Evolutionary conservation across 2,113 vertebrate species (phyloP), one percentile per base, ranked within the genome.

Genomic region (Lamprotornis superbus): DNA sequence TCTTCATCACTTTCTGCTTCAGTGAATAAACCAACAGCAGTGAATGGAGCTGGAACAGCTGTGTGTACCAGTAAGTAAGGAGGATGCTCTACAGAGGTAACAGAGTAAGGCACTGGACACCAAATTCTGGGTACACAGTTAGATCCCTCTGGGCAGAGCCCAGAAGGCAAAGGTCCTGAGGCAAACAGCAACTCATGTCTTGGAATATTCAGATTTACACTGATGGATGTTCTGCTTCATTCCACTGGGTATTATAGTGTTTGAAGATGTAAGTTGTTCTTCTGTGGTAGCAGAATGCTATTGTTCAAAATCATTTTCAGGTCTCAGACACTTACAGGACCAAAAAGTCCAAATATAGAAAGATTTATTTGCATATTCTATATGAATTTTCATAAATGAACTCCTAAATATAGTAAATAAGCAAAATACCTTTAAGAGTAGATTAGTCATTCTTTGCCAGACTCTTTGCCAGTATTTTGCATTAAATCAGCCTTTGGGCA

Each of bases 1-100:
- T 98, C 98, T 59, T 98, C 98, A 47, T 98, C 98, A 27, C 88
- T 97, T 59, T 73, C 97, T 83, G 61, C 96, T 68, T 83, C 95
- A 33, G 82, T 71, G 52, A 94, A 91, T 91, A 98, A 97, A 69
- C 42, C 93, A 82, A 56, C 64, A 28, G 30, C 69, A 14, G 57
- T 88, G 56, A 97, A 98, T 21, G 93, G 87, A 61, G 39, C n/a
- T 3, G 97, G 96, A 79, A 23, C 86, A 61, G 73, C 96, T 15
- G 46, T 18, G 1, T 98, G 98, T 65, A 76, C 98, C 77, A 96
- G 98, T 98, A 95, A 97, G 98, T 95, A 59, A 40, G 23, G 63
- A 90, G 31, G 35, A 47, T 44, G 70, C 77, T 75, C 53, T 87
- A 15, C 75, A 76, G 35, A 65, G 20, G 17, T 63, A 39, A 37